Conservation (phyloP, 2,888 invertebrate genomes). For the Agrilus mali region DNA sequence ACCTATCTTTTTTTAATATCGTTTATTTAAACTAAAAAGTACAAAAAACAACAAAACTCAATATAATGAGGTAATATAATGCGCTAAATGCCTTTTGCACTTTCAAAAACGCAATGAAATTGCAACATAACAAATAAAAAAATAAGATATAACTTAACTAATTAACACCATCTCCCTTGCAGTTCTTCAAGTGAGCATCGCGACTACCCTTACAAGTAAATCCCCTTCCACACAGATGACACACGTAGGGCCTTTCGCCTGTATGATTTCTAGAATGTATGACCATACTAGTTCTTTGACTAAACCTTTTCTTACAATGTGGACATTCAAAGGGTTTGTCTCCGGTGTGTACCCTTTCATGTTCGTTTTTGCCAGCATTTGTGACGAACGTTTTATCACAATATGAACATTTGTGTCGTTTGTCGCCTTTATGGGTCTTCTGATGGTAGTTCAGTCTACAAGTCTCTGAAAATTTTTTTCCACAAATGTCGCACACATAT, state of each 20-base stretch:
- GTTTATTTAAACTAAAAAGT: no score
- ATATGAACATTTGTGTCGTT: slow-evolving; percentile 19
- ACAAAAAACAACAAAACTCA: no score
- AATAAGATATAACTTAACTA: no score
- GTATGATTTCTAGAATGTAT: slow-evolving; percentile 18
- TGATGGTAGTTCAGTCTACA: slow-evolving; percentile 23
- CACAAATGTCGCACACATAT: slow-evolving; percentile 22
- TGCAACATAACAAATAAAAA: no score
- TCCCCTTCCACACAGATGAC: slow-evolving; percentile 17
- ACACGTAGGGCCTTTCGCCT: slow-evolving; percentile 19
- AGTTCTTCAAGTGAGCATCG: slow-evolving; percentile 15
- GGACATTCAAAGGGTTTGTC: slow-evolving; percentile 21
- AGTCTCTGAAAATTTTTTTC: slow-evolving; percentile 23
- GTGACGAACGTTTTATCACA: slow-evolving; percentile 21
- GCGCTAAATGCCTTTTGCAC: no score
- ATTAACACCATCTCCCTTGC: slow-evolving; percentile 6
- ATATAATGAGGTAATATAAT: no score
- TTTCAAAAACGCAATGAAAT: no score
- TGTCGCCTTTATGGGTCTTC: slow-evolving; percentile 19
- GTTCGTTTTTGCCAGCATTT: slow-evolving; percentile 18
- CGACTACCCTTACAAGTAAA: slow-evolving; percentile 18
- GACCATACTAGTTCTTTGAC: slow-evolving; percentile 15
- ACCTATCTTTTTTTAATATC: no score
- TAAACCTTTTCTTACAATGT: slow-evolving; percentile 20
- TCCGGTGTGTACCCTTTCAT: slow-evolving; percentile 21